phyloP scores from a whole-genome alignment of 2,113 vertebrate genomes.

The Chaenocephalus aceratus region DNA sequence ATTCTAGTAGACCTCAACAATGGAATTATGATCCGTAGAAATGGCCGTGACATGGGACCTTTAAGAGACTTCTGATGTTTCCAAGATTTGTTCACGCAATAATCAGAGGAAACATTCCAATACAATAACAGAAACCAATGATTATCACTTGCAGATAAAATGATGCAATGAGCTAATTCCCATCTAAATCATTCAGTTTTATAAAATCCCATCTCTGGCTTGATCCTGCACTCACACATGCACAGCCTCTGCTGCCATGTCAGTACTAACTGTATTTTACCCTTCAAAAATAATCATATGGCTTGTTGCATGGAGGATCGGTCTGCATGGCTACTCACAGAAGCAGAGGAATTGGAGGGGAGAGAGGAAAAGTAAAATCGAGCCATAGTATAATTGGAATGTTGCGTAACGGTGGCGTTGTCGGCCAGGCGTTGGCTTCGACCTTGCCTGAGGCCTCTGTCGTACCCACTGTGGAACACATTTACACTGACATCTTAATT shows the following conservation, averaged over 20 bases:
- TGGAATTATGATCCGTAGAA: too few species aligned
- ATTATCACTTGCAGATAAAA: slow-evolving; percentile 13
- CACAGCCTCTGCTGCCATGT: not conserved
- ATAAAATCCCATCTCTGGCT: slow-evolving; percentile 13
- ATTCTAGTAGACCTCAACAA: too few species aligned
- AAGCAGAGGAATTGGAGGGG: slow-evolving; percentile 4
- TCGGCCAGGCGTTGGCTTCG: not conserved
- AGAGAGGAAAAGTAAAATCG: slow-evolving; percentile 7
- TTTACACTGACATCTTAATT: slow-evolving; percentile 66
- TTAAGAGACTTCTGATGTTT: not conserved
- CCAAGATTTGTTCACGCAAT: not conserved
- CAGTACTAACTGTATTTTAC: not conserved
- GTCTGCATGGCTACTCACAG: not conserved
- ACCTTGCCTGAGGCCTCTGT: slow-evolving; percentile 39
- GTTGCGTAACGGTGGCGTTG: slow-evolving; percentile 62
- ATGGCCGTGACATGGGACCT: too few species aligned
- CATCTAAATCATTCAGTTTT: slow-evolving; percentile 6
- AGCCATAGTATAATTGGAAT: slow-evolving; percentile 59
- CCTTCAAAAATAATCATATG: not conserved
- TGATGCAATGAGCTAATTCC: slow-evolving; percentile 12
- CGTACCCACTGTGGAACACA: slow-evolving; percentile 45
- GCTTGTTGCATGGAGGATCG: not conserved
- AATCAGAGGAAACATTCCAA: slow-evolving; percentile 12
- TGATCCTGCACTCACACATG: not conserved
- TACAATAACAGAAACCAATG: slow-evolving; percentile 9